Percentiles rank a stretch among this genome's conserved stretches.
Conservation (phyloP, 1,140 invertebrate species). For the Zaprionus taronus region DNA sequence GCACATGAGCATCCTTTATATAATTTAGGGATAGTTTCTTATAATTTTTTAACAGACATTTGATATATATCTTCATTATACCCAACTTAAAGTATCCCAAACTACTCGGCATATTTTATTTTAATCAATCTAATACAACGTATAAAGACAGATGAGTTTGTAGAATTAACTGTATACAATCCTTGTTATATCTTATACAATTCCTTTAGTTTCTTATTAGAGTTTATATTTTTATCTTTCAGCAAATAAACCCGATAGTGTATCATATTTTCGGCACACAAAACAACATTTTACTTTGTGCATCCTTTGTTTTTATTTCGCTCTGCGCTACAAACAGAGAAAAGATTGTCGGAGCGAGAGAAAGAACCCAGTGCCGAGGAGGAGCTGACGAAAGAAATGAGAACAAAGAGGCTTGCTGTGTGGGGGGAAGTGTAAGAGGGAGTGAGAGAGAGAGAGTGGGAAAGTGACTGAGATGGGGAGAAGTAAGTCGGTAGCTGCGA, state of each 20-base stretch:
- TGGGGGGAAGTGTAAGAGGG: not conserved
- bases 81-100: too few relatives aligned
- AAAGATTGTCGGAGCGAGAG: slow-evolving; percentile 7
- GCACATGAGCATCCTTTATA: too few relatives aligned
- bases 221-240: not conserved
- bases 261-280: not conserved
- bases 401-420: not conserved
- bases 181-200: not conserved
- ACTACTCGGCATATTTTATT: too few relatives aligned
- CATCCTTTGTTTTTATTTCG: slow-evolving; percentile 31
- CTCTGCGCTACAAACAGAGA: slow-evolving; percentile 3
- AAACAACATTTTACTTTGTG: not conserved
- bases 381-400: slow-evolving; percentile 2
- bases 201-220: not conserved
- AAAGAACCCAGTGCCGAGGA: slow-evolving; percentile 5
- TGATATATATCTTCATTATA: too few relatives aligned
- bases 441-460: not conserved
- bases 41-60: too few relatives aligned
- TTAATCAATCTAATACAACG: too few relatives aligned
- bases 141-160: too few relatives aligned
- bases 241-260: not conserved
- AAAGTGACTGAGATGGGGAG: not conserved
- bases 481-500: slow-evolving; percentile 40
- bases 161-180: not conserved
- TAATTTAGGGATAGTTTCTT: too few relatives aligned